Evolutionary conservation across 2,888 invertebrate genomes (phyloP).

Genomic region (Ophion ellenae): DNA sequence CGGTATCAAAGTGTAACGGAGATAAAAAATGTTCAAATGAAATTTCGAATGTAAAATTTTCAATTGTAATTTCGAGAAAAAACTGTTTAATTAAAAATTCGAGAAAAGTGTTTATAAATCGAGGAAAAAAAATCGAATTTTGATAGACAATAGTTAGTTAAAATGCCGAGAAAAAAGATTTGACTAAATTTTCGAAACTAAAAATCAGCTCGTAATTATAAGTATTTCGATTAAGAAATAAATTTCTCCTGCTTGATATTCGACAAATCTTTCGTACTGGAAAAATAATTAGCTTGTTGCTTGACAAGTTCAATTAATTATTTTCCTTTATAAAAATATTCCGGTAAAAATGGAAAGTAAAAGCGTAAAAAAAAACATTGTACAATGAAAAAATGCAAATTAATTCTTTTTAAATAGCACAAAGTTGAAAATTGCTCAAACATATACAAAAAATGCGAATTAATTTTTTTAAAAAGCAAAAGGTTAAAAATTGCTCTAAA

Average conservation of each 20-base stretch:
- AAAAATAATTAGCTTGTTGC: too few species aligned
- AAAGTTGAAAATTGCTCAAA: neutral
- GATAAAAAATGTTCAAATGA: too few species aligned
- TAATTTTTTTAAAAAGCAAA: neutral
- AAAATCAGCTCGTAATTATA: too few species aligned
- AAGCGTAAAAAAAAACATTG: neutral
- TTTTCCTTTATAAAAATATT: too few species aligned
- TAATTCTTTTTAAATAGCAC: neutral
- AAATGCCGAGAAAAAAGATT: neutral
- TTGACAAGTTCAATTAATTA: too few species aligned
- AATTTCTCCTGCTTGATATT: too few species aligned
- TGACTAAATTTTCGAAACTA: too few species aligned
- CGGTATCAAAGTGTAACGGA: too few species aligned
- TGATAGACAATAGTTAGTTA: neutral
- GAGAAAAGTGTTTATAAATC: neutral
- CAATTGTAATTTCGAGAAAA: neutral
- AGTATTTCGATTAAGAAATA: too few species aligned
- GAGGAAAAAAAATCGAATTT: neutral
- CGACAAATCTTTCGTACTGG: too few species aligned
- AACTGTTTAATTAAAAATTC: neutral
- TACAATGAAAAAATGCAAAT: neutral
- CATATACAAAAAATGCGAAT: neutral
- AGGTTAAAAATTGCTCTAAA: neutral
- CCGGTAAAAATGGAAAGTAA: neutral
- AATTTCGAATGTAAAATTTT: neutral